Evolutionary conservation across 2,797 vertebrate genomes (phyloP).

Genomic region (Aphelocoma californica): DNA sequence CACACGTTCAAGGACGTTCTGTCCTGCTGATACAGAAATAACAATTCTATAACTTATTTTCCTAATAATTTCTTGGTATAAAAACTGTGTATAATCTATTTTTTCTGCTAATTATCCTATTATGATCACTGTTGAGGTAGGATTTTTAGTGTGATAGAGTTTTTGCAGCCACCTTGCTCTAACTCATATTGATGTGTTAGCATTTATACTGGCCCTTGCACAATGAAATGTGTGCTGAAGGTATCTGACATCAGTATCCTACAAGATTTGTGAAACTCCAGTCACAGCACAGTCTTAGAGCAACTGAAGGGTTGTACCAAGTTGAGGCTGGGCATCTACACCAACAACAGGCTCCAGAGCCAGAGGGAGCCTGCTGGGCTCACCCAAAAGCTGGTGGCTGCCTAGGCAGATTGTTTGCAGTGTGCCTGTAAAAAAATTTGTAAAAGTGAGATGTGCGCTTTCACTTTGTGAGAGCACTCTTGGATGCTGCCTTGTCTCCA

Average conservation of each 20-base stretch:
- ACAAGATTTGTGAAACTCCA: neutral
- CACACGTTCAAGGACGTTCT: neutral
- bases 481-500: neutral
- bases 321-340: neutral
- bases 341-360: neutral
- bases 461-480: neutral
- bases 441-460: neutral
- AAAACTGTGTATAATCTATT: neutral
- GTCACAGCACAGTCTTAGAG: neutral
- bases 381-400: neutral
- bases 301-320: neutral
- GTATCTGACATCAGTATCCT: neutral
- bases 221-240: neutral
- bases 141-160: neutral
- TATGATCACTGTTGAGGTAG: neutral
- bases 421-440: neutral
- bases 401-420: neutral
- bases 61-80: neutral
- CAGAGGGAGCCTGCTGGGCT: neutral
- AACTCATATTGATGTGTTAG: neutral
- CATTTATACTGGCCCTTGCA: neutral
- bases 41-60: neutral
- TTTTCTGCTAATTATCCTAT: neutral
- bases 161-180: neutral
- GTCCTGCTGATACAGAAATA: neutral